These are phyloP conservation scores for Carposina sasakii DNA, from an alignment of 1,140 invertebrate genomes.

Conservation along the genomic window DNA sequence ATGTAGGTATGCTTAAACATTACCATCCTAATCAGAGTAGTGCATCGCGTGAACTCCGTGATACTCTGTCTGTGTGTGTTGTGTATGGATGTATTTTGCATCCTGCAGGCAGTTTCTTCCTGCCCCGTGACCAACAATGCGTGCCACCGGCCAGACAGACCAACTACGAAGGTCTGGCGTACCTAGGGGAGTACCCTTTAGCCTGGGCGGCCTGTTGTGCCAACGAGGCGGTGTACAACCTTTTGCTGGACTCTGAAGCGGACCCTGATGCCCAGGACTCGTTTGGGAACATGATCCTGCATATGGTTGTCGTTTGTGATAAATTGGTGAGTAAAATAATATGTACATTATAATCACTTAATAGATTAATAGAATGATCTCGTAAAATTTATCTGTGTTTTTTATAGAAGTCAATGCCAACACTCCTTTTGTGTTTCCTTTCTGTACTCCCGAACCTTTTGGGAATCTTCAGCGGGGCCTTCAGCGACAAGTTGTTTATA, in stretches of 20 bases:
- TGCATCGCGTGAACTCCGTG: too few species aligned
- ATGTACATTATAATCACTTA: too few species aligned
- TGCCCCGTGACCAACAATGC: slow-evolving; percentile 92
- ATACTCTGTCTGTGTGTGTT: too few species aligned
- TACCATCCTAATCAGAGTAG: too few species aligned
- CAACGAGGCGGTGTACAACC: slow-evolving; percentile 98
- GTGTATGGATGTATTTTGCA: slow-evolving; percentile 1
- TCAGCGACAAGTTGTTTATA: too few species aligned
- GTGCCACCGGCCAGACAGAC: slow-evolving; percentile 82
- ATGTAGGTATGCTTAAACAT: too few species aligned
- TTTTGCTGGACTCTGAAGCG: slow-evolving; percentile 91
- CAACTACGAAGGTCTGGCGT: slow-evolving; percentile 96
- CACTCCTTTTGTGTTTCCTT: too few species aligned
- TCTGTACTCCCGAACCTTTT: too few species aligned
- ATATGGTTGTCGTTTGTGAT: slow-evolving; percentile 98
- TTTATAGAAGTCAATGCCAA: too few species aligned
- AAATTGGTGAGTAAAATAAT: slow-evolving; percentile 90
- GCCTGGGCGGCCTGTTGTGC: slow-evolving; percentile 97
- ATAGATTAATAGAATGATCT: too few species aligned
- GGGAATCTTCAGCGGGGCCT: too few species aligned
- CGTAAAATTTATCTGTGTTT: too few species aligned
- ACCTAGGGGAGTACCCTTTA: slow-evolving; percentile 96
- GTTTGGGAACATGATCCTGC: slow-evolving; percentile 96
- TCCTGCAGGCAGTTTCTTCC: slow-evolving; percentile 85
- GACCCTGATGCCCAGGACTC: slow-evolving; percentile 94